phyloP scores from a whole-genome alignment of 2,888 invertebrate species.

The Ectobius pallidus region DNA sequence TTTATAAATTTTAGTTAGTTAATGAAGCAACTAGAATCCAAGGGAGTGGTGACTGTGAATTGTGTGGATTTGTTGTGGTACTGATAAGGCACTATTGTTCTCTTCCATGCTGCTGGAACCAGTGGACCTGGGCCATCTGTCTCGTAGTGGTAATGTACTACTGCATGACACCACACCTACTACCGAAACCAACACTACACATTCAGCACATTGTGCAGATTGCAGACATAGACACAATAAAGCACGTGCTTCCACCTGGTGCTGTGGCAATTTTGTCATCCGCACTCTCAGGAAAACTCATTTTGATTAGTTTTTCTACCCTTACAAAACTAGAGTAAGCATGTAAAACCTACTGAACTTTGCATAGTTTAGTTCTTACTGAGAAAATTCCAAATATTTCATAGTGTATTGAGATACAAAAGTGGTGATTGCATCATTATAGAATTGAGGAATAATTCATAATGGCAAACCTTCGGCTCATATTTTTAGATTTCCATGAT shows the following conservation, averaged over 20 bases:
- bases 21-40: too few species aligned
- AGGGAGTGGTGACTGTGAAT: too few species aligned
- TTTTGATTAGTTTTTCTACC: constrained; percentile 63
- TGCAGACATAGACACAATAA: constrained; percentile 53
- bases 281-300: constrained; percentile 78
- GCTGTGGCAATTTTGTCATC: constrained; percentile 77
- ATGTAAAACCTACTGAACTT: too few species aligned
- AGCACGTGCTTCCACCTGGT: constrained; percentile 73
- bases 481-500: too few species aligned
- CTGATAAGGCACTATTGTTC: constrained; percentile 49
- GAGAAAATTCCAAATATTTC: too few species aligned
- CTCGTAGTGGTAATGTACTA: constrained; percentile 68
- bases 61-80: constrained; percentile 9
- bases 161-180: constrained; percentile 61
- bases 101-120: constrained; percentile 67
- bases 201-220: constrained; percentile 46
- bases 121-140: constrained; percentile 69
- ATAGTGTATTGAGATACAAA: too few species aligned
- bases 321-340: too few species aligned
- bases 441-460: too few species aligned
- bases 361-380: too few species aligned
- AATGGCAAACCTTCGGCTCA: too few species aligned
- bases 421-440: too few species aligned
- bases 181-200: constrained; percentile 51
- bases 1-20: too few species aligned